These are phyloP conservation scores for Dipodomys spectabilis DNA, from an alignment of 2,113 vertebrate genomes.

Conservation along the genomic window DNA sequence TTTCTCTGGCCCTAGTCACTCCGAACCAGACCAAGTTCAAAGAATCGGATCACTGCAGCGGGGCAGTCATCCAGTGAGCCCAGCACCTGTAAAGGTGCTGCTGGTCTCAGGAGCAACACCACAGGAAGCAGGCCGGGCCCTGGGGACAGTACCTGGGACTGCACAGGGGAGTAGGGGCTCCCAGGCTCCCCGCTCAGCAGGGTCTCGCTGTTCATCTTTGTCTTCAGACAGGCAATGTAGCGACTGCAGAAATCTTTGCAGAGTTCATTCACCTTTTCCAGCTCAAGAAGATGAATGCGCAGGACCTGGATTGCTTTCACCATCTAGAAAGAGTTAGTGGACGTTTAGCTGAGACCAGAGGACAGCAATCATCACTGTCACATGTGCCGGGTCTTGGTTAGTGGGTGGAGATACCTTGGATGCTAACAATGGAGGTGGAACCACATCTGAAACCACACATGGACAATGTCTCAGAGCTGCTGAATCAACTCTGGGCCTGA, in stretches of 20 bases:
- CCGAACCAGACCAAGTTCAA: neutral
- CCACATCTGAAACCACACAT: fast-evolving
- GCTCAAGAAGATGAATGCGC: conserved; percentile 95
- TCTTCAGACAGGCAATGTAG: conserved; percentile 97
- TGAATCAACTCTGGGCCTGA: fast-evolving
- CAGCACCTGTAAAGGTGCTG: neutral
- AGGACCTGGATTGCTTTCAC: conserved; percentile 98
- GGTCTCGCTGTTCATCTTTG: conserved; percentile 98
- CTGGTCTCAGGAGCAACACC: fast-evolving
- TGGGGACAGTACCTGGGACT: conserved; percentile 85
- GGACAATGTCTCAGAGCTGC: fast-evolving
- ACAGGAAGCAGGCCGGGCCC: neutral
- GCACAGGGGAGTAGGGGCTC: conserved; percentile 90
- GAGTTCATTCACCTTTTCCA: conserved; percentile 97
- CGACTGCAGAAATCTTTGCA: conserved; percentile 98
- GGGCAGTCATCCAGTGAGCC: neutral
- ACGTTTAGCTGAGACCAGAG: neutral
- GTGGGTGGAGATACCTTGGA: fast-evolving
- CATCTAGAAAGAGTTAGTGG: conserved; percentile 86
- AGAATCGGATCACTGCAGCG: too few relatives aligned
- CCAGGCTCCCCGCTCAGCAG: conserved; percentile 90
- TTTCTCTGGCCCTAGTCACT: neutral
- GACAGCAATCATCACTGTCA: fast-evolving
- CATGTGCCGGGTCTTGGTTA: fast-evolving
- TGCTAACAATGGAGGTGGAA: too few relatives aligned